phyloP scores from a whole-genome alignment of 2,113 vertebrate species.

The Drymodes brunneopygia region DNA sequence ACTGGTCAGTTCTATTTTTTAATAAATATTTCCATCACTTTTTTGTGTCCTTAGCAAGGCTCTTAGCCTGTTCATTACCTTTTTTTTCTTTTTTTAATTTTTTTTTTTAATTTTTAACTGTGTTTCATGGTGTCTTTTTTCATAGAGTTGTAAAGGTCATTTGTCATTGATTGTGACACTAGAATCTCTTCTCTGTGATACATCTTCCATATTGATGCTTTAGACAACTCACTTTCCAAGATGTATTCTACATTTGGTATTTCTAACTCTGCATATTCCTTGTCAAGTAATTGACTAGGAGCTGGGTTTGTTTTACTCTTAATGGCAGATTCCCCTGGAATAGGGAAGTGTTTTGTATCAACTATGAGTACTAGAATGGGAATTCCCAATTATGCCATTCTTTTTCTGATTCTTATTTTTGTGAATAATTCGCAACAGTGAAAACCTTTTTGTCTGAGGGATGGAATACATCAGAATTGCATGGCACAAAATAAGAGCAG shows the following conservation, averaged over 20 bases:
- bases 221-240: neutral
- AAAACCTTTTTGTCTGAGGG: neutral
- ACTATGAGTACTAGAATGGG: neutral
- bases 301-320: neutral
- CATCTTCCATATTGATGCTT: neutral
- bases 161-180: neutral
- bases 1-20: neutral
- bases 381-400: neutral
- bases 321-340: neutral
- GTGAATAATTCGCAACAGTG: neutral
- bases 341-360: accelerated
- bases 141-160: neutral
- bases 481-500: neutral
- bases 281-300: neutral
- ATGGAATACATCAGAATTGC: neutral
- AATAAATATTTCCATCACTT: neutral
- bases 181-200: neutral
- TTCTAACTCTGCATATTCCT: neutral
- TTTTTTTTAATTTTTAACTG: too few species aligned
- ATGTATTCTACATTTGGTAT: neutral
- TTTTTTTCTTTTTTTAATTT: too few species aligned
- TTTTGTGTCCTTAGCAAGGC: neutral
- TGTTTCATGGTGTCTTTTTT: neutral
- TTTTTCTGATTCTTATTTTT: neutral
- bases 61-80: neutral